Conservation (phyloP, 2,797 vertebrate species). For the Saguinus oedipus region DNA sequence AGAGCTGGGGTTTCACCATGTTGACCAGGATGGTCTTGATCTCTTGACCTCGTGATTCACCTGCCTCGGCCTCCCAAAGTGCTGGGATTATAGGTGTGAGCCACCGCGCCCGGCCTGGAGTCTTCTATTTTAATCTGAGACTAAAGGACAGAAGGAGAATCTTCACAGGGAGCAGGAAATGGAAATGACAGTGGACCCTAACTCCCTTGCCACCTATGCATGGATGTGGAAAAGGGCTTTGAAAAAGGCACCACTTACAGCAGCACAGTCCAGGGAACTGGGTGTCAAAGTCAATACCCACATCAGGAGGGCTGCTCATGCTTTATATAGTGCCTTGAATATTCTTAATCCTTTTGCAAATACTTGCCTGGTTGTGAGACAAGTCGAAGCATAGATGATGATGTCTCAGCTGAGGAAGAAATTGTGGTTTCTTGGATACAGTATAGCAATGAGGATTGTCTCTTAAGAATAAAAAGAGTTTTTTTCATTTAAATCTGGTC, state of each 20-base stretch:
- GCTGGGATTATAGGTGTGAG: too few species aligned
- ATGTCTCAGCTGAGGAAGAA: conserved; percentile 4
- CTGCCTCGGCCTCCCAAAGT: too few species aligned
- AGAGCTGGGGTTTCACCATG: too few species aligned
- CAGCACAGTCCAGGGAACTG: neutral
- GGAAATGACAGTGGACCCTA: neutral
- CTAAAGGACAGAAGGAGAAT: neutral
- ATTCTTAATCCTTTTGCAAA: conserved; percentile 55
- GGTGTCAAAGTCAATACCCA: neutral
- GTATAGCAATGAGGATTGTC: neutral
- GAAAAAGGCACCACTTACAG: neutral
- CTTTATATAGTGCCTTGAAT: conserved; percentile 4
- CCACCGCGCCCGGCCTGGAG: neutral
- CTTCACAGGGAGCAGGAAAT: neutral
- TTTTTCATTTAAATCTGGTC: neutral
- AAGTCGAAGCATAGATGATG: conserved; percentile 2
- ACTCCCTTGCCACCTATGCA: neutral
- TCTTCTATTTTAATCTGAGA: conserved; percentile 8
- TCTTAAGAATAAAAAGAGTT: neutral
- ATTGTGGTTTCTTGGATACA: neutral
- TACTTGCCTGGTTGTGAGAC: conserved; percentile 30
- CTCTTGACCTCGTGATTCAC: too few species aligned
- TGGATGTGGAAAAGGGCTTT: neutral
- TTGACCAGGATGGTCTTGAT: too few species aligned
- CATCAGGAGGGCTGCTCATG: neutral